Conservation (phyloP, 2,888 invertebrate genomes). For the Nycteola revayana region DNA sequence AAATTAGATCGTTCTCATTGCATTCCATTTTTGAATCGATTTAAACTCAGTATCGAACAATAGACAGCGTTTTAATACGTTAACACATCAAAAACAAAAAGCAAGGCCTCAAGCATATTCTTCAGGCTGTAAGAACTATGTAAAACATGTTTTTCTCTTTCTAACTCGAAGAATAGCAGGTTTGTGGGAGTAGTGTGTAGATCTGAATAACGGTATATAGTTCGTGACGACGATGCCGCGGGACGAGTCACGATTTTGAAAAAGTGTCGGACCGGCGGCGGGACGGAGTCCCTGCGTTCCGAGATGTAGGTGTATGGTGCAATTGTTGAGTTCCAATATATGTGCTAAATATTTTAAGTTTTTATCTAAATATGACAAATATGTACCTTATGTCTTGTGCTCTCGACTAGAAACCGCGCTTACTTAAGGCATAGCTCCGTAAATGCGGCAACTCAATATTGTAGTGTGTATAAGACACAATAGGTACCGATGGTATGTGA, state of each 20-base stretch:
- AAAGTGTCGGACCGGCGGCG: slow-evolving; percentile 69
- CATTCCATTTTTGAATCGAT: slow-evolving; percentile 10
- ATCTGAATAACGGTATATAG: slow-evolving; percentile 64
- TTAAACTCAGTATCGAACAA: slow-evolving; percentile 14
- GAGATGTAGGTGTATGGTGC: slow-evolving; percentile 42
- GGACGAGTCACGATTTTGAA: slow-evolving; percentile 79
- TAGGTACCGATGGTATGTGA: too few species aligned
- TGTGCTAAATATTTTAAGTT: too few species aligned
- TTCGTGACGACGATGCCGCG: slow-evolving; percentile 70
- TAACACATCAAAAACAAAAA: slow-evolving; percentile 48
- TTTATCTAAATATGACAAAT: too few species aligned
- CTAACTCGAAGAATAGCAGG: slow-evolving; percentile 26
- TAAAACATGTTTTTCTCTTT: slow-evolving; percentile 47
- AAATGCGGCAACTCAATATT: too few species aligned
- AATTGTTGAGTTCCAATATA: too few species aligned
- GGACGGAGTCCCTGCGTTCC: slow-evolving; percentile 57
- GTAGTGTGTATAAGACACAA: too few species aligned
- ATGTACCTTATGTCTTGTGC: too few species aligned
- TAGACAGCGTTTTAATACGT: slow-evolving; percentile 34
- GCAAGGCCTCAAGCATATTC: slow-evolving; percentile 36
- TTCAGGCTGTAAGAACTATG: slow-evolving; percentile 36
- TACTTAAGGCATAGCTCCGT: too few species aligned
- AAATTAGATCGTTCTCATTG: too few species aligned
- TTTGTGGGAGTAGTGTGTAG: slow-evolving; percentile 52
- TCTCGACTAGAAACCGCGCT: too few species aligned